Evolutionary conservation across 2,797 vertebrate species (phyloP), one percentile per base, ranked within the genome.

Genomic region (Chelon labrosus): DNA sequence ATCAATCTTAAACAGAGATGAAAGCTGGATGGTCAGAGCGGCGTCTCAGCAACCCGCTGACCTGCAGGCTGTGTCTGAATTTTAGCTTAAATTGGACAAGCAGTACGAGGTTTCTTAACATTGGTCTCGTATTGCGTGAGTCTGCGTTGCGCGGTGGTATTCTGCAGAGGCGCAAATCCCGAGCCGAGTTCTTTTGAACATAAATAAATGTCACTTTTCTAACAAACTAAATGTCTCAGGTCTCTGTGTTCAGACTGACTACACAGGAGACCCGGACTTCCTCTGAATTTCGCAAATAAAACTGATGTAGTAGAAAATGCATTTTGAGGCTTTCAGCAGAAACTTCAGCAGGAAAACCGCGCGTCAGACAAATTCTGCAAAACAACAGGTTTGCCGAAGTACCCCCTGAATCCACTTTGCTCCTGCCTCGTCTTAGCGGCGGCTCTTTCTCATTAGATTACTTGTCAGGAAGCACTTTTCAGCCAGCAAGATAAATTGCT

Each of bases 261-360:
- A 60, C 8, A 8, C 71, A 4, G 75, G 75, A 65, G 39, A 65
- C 31, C 55, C 7, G 1, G 22, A 7, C 65, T 22, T 61, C 49
- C 12, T 6, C 59, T 22, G 51, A 14, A 75, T 27, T 35, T 50
- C 31, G 68, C 66, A 71, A 83, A 82, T 60, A 65, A 75, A 77
- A 66, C 22, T 19, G 16, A 65, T 44, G 44, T 31, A 46, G 52
- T 51, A 65, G 63, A 77, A 84, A 75, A 70, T 44, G 19, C 56
- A 57, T 50, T 39, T 47, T 14, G n/a, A 65, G 41, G 41, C 65
- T 66, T 78, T 75, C 19, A 58, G 42, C 13, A 39, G 37, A 7
- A 70, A 22, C 22, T 22, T 22, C 71, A 22, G 66, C 63, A 55
- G 56, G 53, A n/a, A 73, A 76, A 44, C 10, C 0, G 25, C 0